Percentiles rank a stretch among this genome's conserved stretches.
These are phyloP conservation scores for Bombylius major DNA, from an alignment of 2,888 invertebrate species.

Conservation along the genomic window DNA sequence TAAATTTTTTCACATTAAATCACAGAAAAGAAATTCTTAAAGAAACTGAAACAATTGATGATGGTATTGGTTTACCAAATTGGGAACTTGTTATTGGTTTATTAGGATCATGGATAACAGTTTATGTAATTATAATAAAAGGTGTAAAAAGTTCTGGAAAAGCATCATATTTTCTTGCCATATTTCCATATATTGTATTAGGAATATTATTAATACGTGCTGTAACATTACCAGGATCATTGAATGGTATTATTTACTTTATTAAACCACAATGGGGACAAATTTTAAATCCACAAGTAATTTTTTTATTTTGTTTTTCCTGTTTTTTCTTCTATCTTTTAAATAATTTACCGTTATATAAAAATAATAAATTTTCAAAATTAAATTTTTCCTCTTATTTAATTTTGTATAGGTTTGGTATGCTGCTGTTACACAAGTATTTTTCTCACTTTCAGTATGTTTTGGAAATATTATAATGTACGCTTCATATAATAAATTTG, in stretches of 20 bases:
- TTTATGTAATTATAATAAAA: constrained; percentile 41
- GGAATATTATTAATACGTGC: constrained; percentile 49
- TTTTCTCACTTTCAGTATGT: constrained; percentile 49
- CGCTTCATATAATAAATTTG: constrained; percentile 47
- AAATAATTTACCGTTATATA: too few relatives aligned
- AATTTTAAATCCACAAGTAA: constrained; percentile 44
- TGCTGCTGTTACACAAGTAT: constrained; percentile 50
- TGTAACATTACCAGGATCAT: constrained; percentile 46
- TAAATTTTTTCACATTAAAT: too few relatives aligned
- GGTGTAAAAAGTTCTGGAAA: constrained; percentile 54
- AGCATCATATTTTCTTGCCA: constrained; percentile 60
- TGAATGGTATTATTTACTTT: constrained; percentile 49
- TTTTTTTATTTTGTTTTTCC: too few relatives aligned
- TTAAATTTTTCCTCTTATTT: background rate
- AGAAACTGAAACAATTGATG: constrained; percentile 37
- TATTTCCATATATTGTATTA: constrained; percentile 57
- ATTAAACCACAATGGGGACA: constrained; percentile 51
- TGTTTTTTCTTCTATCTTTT: too few relatives aligned
- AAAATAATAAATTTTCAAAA: background rate
- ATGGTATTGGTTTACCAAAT: constrained; percentile 44
- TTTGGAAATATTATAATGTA: constrained; percentile 52
- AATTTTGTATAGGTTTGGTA: constrained; percentile 42
- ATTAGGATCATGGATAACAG: constrained; percentile 39
- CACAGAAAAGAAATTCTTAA: constrained; percentile 41
- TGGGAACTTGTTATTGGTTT: constrained; percentile 42